phyloP scores from a whole-genome alignment of 2,113 vertebrate species.

The Engraulis encrasicolus region DNA sequence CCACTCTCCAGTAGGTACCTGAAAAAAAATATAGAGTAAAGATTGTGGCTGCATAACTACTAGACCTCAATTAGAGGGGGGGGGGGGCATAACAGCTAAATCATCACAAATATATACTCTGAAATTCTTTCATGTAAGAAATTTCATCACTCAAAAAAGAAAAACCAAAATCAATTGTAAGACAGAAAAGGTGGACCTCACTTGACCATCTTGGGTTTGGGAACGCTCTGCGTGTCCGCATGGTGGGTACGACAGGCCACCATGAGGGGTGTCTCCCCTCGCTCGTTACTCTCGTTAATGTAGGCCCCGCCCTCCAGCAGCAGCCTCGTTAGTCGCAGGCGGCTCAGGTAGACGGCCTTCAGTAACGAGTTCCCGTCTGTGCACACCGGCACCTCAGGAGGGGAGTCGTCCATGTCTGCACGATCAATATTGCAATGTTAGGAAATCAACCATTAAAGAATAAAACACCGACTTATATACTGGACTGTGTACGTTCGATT shows the following conservation, averaged over 20 bases:
- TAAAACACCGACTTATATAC: too few relatives aligned
- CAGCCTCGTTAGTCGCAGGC: constrained; percentile 86
- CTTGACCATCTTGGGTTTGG: constrained; percentile 88
- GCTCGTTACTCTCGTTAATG: constrained; percentile 88
- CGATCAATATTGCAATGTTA: constrained; percentile 30
- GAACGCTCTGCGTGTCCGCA: constrained; percentile 82
- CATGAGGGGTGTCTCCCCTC: constrained; percentile 90
- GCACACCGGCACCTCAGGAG: constrained; percentile 65
- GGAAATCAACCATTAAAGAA: too few relatives aligned
- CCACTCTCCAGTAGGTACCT: constrained; percentile 88
- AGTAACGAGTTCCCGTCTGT: constrained; percentile 86
- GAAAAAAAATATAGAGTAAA: constrained; percentile 12
- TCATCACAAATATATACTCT: background rate
- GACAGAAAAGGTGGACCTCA: constrained; percentile 35
- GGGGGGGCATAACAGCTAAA: background rate
- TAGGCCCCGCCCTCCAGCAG: constrained; percentile 88
- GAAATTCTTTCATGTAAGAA: too few relatives aligned
- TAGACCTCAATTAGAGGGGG: too few relatives aligned
- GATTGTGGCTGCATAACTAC: too few relatives aligned
- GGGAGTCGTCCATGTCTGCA: constrained; percentile 69
- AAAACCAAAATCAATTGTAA: background rate
- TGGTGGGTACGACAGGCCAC: constrained; percentile 85
- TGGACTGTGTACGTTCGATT: too few relatives aligned
- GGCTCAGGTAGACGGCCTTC: constrained; percentile 85
- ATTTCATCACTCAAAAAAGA: too few relatives aligned